Evolutionary conservation across 37 sponge, comb jelly and placozoan species (phyloP), one percentile per base, ranked within the genome.

Genomic region (Crambe crambe): DNA sequence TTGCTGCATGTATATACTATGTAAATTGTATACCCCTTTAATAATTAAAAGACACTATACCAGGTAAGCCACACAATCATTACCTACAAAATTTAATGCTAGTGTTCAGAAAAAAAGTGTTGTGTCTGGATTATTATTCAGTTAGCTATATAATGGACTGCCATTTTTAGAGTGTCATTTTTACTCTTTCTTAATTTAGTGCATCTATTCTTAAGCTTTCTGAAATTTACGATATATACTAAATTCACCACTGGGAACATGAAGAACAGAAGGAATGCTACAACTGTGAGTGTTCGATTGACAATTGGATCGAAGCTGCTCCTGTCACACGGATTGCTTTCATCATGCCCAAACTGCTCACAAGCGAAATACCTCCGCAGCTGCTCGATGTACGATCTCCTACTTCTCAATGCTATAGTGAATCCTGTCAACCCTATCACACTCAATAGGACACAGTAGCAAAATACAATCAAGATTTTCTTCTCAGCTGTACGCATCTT

Each of bases 381-480:
- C 30, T 10, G n/a, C 23, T n/a, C 6, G 21, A 21, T 22, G 9
- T 44, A 79, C 30, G 2, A 8, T 1, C 12, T 9, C 35, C 12
- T 9, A 1, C 2, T 61, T 29, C 56, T 43, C 22, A 34, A 42
- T 22, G 18, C 37, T 3, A 66, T 10, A 47, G 47, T 47, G 57
- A 68, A 31, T 25, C 23, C 34, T 68, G 54, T 68, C 10, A 79
- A 54, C 0, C 54, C 20, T 12, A 79, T 68, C 35, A 68, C 40
- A 27, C 38, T 59, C 23, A 76, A 0, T 0, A 84, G 1, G 8
- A 84, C 70, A 54, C 62, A 84, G 69, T 73, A 84, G 38, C 62
- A 61, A 34, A 84, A 56, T 10, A 84, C 39, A 23, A 84, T 68
- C 20, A 84, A 23, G 44, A 84, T 44, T 29, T 84, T 84, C 36